Evolutionary conservation across 1,140 invertebrate genomes (phyloP), one percentile per base, ranked within the genome.

Genomic region (Nylanderia fulva): DNA sequence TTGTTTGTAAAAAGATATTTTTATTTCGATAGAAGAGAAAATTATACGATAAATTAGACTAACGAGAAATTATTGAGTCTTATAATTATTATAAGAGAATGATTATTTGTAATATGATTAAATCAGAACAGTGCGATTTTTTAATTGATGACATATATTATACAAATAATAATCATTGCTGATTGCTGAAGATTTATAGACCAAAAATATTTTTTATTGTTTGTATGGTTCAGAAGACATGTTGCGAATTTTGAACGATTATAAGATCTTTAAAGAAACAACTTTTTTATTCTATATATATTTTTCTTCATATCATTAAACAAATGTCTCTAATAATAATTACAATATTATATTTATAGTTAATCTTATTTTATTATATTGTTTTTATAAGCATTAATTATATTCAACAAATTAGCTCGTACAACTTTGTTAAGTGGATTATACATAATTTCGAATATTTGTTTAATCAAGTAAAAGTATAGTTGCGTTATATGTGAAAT

Each of bases 251-350:
- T 77, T 64, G 7, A 54, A 72, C 5, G 18, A 72, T 69, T 69
- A 58, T 58, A 45, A 42, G 8, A 72, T 24, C 27, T 82, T 54
- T 33, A n/a, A 77, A 85, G 33, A 68, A 79, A 80, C 42, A 85
- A 64, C 42, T 80, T 52, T 80, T 52, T 74, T 88, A n/a, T 85
- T 48, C 39, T 56, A 61, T 76, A 56, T 76, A 56, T 84, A 84
- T 84, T 84, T 69, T 29, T 9, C n/a, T 80, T 9, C 24, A 21
- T 39, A 64, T 86, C 56, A 76, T 71, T 56, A 76, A 68, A 61
- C 64, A 45, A 79, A 11, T 39, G 13, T 72, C 45, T 74, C 7
- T 60, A 52, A 58, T 87, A 54, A 61, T 76, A 48, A 61, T 84
- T 48, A 29, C 36, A 39, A 72, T 60, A 84, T 60, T 61, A 76